These are phyloP conservation scores for Buceros bicornis DNA, from an alignment of 2,797 vertebrate species.

Conservation along the genomic window DNA sequence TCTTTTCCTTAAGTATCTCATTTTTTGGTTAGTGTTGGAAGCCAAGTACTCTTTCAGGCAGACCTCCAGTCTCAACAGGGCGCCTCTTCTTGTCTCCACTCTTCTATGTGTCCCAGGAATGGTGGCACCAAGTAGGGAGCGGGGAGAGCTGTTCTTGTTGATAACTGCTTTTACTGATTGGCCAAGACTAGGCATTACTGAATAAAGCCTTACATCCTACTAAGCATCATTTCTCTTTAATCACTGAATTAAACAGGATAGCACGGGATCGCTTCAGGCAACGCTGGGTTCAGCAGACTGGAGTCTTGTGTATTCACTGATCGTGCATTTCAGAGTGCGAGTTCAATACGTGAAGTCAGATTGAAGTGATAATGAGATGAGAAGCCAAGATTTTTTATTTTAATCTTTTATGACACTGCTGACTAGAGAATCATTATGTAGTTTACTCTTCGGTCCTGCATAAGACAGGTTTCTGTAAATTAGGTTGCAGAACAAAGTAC, in stretches of 20 bases:
- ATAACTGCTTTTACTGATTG: neutral
- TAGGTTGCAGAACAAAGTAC: neutral
- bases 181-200: neutral
- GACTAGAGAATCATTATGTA: neutral
- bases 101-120: neutral
- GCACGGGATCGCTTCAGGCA: neutral
- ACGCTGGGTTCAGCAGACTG: neutral
- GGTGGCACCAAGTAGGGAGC: neutral
- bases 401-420: neutral
- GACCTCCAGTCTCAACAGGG: neutral
- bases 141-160: neutral
- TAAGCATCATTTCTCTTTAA: neutral
- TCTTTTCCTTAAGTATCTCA: neutral
- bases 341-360: neutral
- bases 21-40: neutral
- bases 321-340: neutral
- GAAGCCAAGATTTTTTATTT: neutral
- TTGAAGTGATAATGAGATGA: neutral
- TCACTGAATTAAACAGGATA: neutral
- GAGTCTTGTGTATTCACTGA: neutral
- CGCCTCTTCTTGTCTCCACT: neutral
- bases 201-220: neutral
- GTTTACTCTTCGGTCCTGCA: neutral
- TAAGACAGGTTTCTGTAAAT: neutral
- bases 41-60: neutral